Base-by-base conservation (phyloP, 2,888 invertebrate genomes). In the Drosophila formosana region DNA sequence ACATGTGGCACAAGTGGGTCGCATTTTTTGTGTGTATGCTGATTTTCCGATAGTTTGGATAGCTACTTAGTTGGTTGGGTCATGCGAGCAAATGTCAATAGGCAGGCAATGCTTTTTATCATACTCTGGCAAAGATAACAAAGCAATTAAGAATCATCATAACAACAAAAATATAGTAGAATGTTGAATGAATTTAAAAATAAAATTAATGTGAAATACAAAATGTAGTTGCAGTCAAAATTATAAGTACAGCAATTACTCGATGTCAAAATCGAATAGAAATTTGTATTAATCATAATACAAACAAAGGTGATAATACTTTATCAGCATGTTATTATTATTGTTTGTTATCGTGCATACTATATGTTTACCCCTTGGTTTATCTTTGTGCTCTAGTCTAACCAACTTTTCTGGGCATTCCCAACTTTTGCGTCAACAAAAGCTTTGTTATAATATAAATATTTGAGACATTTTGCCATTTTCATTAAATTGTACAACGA, bases 41-140 rank as follows among this genome's bases (percentile, higher is more conserved):
- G 58, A 28, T 63, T 60, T 72, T 51, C 47, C 55, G 32, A 73
- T 75, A 78, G 75, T 78, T 78, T 52, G 13, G 65, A 64, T 69
- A 65, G 62, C 73, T 57, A 57, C 49, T 57, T 73, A 65, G 68
- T 52, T 56, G 78, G 64, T 73, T 69, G 69, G 78, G 78, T 78
- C 75, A 78, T 68, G 78, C 75, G 65, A 78, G 41, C 52, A 55
- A 64, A 64, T 64, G 57, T 68, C 61, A 61, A 28, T 11, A 60
- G 32, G 23, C 56, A 45, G 34, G 32, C 41, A 46, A 69, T 37
- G 51, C 61, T 55, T 25, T 56, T 28, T 25, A n/a, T n/a, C n/a
- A 37, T n/a, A 4, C 34, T 4, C 34, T 4, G 4, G 6, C 4
- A 4, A 9, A 6, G 13, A 18, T 7, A 43, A 18, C 25, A 34